phyloP scores from a whole-genome alignment of 2,888 invertebrate species.

The Cephus rjabovi region DNA sequence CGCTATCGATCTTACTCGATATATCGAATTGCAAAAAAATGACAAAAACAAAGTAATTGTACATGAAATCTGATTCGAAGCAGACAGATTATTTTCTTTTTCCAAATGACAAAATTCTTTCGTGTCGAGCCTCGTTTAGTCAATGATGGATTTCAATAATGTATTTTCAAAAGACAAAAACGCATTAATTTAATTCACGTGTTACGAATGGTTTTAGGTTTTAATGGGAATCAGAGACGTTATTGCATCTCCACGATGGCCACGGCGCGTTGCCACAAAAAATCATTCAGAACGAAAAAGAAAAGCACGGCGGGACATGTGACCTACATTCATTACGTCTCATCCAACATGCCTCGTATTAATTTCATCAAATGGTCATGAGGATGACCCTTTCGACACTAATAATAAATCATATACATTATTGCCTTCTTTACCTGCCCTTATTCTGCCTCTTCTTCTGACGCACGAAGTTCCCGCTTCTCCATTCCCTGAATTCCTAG shows the following conservation, averaged over 20 bases:
- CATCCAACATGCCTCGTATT: background rate
- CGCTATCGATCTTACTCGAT: background rate
- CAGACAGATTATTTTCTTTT: background rate
- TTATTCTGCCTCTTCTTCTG: background rate
- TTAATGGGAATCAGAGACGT: background rate
- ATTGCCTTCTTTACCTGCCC: background rate
- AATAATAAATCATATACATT: background rate
- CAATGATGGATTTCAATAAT: background rate
- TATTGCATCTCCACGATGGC: background rate
- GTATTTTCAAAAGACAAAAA: background rate
- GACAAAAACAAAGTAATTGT: background rate
- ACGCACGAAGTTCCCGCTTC: background rate
- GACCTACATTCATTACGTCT: background rate
- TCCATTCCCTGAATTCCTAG: background rate
- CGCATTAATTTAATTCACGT: background rate
- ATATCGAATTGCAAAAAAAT: background rate
- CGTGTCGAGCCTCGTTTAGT: background rate
- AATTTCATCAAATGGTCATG: background rate
- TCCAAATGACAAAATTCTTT: background rate
- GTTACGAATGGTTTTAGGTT: background rate
- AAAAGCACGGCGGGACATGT: background rate
- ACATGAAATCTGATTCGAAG: background rate
- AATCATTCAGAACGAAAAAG: background rate
- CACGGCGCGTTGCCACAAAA: background rate
- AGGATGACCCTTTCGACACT: background rate